These are phyloP conservation scores for Podarcis cretensis DNA, from an alignment of 2,113 vertebrate genomes.

Conservation along the genomic window DNA sequence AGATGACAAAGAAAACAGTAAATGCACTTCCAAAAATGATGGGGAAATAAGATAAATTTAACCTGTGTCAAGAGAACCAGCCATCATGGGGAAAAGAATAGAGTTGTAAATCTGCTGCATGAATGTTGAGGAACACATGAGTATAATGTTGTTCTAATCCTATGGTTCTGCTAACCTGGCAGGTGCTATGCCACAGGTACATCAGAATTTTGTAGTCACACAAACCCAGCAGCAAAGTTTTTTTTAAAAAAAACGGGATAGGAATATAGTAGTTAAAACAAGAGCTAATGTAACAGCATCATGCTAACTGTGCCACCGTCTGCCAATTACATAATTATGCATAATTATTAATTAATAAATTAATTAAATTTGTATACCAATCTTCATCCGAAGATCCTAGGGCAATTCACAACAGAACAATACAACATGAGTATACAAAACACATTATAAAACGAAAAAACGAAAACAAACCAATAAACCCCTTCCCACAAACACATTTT, in stretches of 20 bases:
- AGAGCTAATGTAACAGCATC: background rate
- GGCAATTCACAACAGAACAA: too few species aligned
- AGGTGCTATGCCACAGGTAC: background rate
- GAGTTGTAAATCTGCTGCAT: background rate
- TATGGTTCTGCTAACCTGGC: background rate
- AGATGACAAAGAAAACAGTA: constrained; percentile 3
- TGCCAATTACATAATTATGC: too few species aligned
- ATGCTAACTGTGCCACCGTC: too few species aligned
- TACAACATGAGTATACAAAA: too few species aligned
- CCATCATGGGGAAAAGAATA: background rate
- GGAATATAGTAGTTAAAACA: background rate
- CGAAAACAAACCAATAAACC: too few species aligned
- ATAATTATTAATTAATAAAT: too few species aligned
- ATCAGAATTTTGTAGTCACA: background rate
- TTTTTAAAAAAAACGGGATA: background rate
- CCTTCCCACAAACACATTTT: too few species aligned
- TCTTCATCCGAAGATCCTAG: too few species aligned
- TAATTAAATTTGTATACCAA: too few species aligned
- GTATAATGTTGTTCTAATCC: background rate
- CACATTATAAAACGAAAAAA: too few species aligned
- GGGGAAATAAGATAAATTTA: background rate
- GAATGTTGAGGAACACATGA: background rate
- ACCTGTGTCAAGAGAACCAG: background rate
- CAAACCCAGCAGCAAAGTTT: background rate
- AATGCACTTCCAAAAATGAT: background rate